These are phyloP conservation scores for Leptopilina clavipes DNA, from an alignment of 1,140 invertebrate species.

Conservation along the genomic window DNA sequence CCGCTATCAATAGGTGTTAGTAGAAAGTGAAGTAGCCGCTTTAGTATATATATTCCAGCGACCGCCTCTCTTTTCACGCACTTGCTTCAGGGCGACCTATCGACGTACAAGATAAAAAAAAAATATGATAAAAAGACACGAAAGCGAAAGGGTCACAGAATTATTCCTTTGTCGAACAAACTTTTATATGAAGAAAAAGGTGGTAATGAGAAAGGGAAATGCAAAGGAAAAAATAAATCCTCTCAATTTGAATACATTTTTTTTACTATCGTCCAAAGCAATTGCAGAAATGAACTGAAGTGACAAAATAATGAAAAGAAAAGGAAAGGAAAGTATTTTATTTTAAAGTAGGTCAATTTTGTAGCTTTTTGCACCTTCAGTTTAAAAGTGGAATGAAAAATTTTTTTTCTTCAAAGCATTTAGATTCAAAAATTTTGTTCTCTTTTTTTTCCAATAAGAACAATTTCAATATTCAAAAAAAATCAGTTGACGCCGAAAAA, in stretches of 20 bases:
- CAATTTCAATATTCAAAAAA: no score
- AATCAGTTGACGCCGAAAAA: no score
- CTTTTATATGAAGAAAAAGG: not conserved
- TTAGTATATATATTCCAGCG: slow-evolving; percentile 37
- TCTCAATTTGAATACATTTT: not conserved
- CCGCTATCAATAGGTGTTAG: slow-evolving; percentile 58
- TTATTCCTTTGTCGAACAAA: slow-evolving; percentile 28
- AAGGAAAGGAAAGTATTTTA: not conserved
- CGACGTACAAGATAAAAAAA: slow-evolving; percentile 38
- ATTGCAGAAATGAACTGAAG: not conserved
- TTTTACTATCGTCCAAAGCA: not conserved
- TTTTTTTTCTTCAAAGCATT: not conserved
- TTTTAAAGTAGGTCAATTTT: slow-evolving; percentile 12
- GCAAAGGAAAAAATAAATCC: not conserved
- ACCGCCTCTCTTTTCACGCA: slow-evolving; percentile 50
- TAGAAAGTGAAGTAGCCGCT: slow-evolving; percentile 38
- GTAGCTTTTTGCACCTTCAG: not conserved
- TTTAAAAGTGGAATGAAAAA: not conserved
- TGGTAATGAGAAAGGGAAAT: slow-evolving; percentile 11
- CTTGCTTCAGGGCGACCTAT: slow-evolving; percentile 45
- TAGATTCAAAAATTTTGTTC: no score
- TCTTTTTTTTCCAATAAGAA: no score
- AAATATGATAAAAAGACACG: not conserved
- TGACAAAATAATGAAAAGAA: not conserved
- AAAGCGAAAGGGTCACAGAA: not conserved